Evolutionary conservation across 1,140 invertebrate species (phyloP), one percentile per base, ranked within the genome.

Genomic region (Eufriesea mexicana): DNA sequence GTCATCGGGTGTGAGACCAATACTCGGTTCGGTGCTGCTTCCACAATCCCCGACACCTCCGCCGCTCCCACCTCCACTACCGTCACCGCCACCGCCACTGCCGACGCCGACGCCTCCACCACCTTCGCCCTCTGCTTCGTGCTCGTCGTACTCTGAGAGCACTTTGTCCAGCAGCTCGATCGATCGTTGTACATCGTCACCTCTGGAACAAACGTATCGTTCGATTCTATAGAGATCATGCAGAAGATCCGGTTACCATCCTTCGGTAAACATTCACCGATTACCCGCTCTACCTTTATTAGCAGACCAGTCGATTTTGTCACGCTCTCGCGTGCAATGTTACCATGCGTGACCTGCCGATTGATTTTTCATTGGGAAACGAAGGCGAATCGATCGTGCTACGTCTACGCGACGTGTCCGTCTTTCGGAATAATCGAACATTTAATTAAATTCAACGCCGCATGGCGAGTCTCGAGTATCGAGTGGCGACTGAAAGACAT

Each of bases 141-240:
- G 94, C 94, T 97, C 97, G 95, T 98, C 97, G 95, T 97, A 98
- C 95, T 98, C 97, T 85, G 97, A 97, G 93, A 98, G 95, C 91
- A 98, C 97, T 89, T 97, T 96, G 95, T 98, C 97, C 94, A 98
- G 95, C 87, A 98, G 95, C 94, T 97, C 97, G 94, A 98, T 95
- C 80, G 97, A 97, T 93, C 97, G 95, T 94, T 97, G 96, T 90
- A 97, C 96, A 95, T 97, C 97, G 94, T 97, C 97, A 94, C 96
- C 96, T 94, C 96, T 97, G 95, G 86, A 96, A 96, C 90, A 93
- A 93, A 94, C 87, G 89, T 87, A 90, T 88, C 89, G 87, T 91
- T 91, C 86, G 86, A 91, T 91, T 93, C 93, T 93, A 94, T 93
- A 93, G 92, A 88, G 88, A 92, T 91, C 86, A 86, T 62, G 84